Evolutionary conservation across 1,140 invertebrate genomes (phyloP), one percentile per base, ranked within the genome.

Genomic region (Neodiprion fabricii): DNA sequence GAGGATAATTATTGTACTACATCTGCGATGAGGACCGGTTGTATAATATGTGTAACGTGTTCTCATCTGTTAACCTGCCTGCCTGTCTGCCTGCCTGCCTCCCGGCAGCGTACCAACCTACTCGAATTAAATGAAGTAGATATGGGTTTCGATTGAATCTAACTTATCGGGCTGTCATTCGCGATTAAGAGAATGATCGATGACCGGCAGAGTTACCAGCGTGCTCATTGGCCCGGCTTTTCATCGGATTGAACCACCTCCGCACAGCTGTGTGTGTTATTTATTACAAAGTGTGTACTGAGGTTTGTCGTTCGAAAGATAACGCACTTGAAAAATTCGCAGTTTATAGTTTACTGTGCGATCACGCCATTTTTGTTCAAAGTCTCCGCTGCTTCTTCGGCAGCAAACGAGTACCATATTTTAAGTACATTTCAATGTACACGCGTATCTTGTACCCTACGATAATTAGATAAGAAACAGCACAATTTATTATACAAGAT

Each of bases 171-270:
- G 8, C 53, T 61, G 53, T 61, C 11, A 61, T 61, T 14, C 53
- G 53, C 53, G 53, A 17, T 61, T 61, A 17, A 61, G n/a, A 61
- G 11, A 61, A 61, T 61, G 53, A 61, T 61, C 9, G 53, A 61
- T 61, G 53, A 61, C 53, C 53, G 53, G 53, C 11, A 61, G n/a
- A 61, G 53, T 12, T 61, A 61, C n/a, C 53, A 61, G 53, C 53
- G 53, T 61, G 53, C 11, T 17, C 53, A 17, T 61, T 61, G 53
- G 53, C 11, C n/a, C 9, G 53, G 53, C 53, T 12, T 61, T 17
- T 61, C 53, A 61, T 61, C n/a, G 53, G 53, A 61, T 61, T 61
- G n/a, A 61, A 61, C 53, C 11, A 61, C 28, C 28, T 40, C 28
- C 28, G 28, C 28, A 4, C 28, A 40, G n/a, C 53, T 61, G 53